Percentiles rank a stretch among this genome's conserved stretches.
Evolutionary conservation across 2,113 vertebrate species (phyloP).

Genomic region (Nanger granti): DNA sequence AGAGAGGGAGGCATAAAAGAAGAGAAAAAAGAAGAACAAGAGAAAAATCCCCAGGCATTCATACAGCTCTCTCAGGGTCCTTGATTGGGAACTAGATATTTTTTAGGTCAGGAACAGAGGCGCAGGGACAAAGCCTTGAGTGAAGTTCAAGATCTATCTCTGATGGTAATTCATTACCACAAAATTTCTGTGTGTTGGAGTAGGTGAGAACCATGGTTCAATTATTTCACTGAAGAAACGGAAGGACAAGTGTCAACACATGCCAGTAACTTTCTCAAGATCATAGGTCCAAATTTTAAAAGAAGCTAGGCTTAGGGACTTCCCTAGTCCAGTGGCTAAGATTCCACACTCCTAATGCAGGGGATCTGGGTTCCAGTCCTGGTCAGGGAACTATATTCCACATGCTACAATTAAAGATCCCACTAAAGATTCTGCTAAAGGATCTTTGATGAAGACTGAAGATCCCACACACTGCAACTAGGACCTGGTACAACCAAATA

Average conservation of each 20-base stretch:
- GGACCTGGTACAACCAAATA: not conserved
- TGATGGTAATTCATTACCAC: not conserved
- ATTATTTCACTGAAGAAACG: not conserved
- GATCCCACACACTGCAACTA: not conserved
- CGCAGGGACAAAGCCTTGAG: not conserved
- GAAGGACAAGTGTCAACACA: not conserved
- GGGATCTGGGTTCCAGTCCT: not conserved
- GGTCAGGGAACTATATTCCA: not conserved
- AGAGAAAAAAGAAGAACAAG: not conserved
- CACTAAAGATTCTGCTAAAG: not conserved
- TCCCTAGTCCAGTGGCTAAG: not conserved
- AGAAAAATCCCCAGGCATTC: not conserved
- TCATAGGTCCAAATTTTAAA: not conserved
- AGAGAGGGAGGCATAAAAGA: not conserved
- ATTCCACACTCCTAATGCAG: not conserved
- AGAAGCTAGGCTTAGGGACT: not conserved
- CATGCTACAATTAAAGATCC: not conserved
- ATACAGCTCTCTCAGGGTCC: not conserved
- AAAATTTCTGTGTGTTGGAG: not conserved
- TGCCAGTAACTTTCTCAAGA: not conserved
- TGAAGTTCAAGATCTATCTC: constrained; percentile 19
- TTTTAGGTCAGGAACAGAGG: not conserved
- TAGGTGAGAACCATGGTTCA: not conserved
- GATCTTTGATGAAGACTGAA: not conserved
- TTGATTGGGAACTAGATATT: not conserved